A percentile compares a stretch with the other conserved stretches of the same genome.
These are phyloP conservation scores for Butastur rufipennis DNA, from an alignment of 2,113 vertebrate genomes.

Conservation along the genomic window DNA sequence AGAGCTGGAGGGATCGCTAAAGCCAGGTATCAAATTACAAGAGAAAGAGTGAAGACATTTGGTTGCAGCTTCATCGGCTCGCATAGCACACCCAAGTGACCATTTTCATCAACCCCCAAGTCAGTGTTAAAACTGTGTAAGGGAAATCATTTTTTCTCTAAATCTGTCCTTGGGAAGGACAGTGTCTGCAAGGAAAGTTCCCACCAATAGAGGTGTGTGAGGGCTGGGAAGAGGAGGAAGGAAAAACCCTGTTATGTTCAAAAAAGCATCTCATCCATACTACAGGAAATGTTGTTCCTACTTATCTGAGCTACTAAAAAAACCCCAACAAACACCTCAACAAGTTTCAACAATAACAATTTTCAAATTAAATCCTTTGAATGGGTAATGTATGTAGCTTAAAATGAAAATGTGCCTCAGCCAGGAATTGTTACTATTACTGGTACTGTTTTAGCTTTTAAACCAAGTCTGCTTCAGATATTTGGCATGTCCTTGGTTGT, in stretches of 20 bases:
- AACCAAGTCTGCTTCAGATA: neutral
- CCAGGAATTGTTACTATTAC: slow-evolving; percentile 39
- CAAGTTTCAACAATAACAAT: slow-evolving; percentile 25
- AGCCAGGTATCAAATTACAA: slow-evolving; percentile 58
- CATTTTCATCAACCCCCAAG: neutral
- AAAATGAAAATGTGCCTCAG: slow-evolving; percentile 34
- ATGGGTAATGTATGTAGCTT: neutral
- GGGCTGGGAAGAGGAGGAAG: neutral
- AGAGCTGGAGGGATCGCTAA: slow-evolving; percentile 43
- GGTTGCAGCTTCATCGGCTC: slow-evolving; percentile 39
- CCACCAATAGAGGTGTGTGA: neutral
- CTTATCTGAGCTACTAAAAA: neutral
- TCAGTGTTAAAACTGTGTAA: neutral
- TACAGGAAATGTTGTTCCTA: slow-evolving; percentile 2
- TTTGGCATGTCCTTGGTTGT: neutral
- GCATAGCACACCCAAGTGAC: neutral
- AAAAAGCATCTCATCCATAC: neutral
- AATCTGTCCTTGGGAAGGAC: neutral
- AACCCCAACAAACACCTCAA: neutral
- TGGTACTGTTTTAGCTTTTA: slow-evolving; percentile 12
- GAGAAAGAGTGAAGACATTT: slow-evolving; percentile 55
- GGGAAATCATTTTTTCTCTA: neutral
- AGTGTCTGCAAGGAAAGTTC: neutral
- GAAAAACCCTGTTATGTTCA: neutral
- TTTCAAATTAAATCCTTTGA: slow-evolving; percentile 13